Evolutionary conservation across 2,113 vertebrate genomes (phyloP).

Genomic region (Numenius arquata): DNA sequence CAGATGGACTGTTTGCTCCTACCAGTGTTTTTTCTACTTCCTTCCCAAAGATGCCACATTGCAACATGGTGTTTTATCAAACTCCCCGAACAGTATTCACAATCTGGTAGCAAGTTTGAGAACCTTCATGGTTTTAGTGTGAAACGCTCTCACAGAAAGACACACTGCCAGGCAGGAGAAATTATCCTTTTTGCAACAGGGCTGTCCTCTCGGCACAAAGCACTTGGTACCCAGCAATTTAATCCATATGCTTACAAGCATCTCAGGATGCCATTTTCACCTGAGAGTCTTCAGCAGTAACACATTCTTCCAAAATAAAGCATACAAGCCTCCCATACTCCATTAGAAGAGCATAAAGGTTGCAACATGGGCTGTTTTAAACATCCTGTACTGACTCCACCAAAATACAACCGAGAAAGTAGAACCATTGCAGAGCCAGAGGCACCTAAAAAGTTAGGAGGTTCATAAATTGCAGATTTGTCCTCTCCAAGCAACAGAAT

Average conservation of each 20-base stretch:
- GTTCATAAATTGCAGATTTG: neutral
- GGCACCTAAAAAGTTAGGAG: neutral
- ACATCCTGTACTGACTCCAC: neutral
- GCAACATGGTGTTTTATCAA: neutral
- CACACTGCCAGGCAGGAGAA: neutral
- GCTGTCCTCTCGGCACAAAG: neutral
- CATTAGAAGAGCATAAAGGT: neutral
- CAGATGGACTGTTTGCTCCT: neutral
- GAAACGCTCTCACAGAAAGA: neutral
- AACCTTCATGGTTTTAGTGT: neutral
- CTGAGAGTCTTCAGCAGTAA: neutral
- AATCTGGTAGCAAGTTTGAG: neutral
- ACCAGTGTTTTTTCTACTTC: neutral
- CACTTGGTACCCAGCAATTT: neutral
- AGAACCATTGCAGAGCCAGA: neutral
- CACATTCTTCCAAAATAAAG: neutral
- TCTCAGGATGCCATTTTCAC: neutral
- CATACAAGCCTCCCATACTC: neutral
- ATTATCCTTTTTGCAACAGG: neutral
- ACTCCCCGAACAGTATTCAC: neutral
- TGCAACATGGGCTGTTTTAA: neutral
- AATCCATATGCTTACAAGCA: neutral
- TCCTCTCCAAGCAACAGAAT: neutral
- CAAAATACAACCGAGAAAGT: neutral
- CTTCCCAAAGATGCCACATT: neutral